These are phyloP conservation scores for Portunus trituberculatus DNA, from an alignment of 1,140 invertebrate species.

Conservation along the genomic window DNA sequence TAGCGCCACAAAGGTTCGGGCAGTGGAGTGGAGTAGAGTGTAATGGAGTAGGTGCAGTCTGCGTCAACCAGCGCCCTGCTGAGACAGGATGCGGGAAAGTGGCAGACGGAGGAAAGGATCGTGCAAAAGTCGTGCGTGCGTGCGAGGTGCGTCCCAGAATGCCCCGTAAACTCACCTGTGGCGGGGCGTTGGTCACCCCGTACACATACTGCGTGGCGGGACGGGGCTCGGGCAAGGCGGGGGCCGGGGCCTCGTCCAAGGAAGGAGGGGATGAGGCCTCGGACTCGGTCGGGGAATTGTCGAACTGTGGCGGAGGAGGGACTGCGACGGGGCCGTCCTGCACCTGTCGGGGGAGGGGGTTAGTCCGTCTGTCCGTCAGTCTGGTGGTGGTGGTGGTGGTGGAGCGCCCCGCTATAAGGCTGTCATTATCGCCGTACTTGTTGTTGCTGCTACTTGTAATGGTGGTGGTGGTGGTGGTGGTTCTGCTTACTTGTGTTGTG, in stretches of 20 bases:
- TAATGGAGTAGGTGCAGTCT: background rate
- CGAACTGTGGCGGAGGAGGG: slow-evolving; percentile 70
- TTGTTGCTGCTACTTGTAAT: background rate
- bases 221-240: background rate
- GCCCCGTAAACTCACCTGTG: slow-evolving; percentile 17
- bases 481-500: background rate
- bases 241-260: slow-evolving; percentile 38
- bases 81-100: background rate
- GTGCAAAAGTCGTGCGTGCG: background rate
- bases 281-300: slow-evolving; percentile 66
- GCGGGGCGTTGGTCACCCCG: slow-evolving; percentile 41
- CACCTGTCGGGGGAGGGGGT: slow-evolving; percentile 56
- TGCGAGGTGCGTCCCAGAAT: background rate
- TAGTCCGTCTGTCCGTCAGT: slow-evolving; percentile 4
- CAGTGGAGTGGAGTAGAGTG: too few relatives aligned
- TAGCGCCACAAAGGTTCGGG: too few relatives aligned
- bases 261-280: slow-evolving; percentile 64
- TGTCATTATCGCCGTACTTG: background rate
- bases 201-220: slow-evolving; percentile 71
- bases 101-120: background rate
- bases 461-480: background rate
- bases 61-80: background rate
- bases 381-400: background rate
- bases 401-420: background rate
- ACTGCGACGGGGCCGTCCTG: background rate